Percentiles rank a stretch among this genome's conserved stretches.
phyloP scores from a whole-genome alignment of 2,888 invertebrate species.

The Heliothis peltigera region DNA sequence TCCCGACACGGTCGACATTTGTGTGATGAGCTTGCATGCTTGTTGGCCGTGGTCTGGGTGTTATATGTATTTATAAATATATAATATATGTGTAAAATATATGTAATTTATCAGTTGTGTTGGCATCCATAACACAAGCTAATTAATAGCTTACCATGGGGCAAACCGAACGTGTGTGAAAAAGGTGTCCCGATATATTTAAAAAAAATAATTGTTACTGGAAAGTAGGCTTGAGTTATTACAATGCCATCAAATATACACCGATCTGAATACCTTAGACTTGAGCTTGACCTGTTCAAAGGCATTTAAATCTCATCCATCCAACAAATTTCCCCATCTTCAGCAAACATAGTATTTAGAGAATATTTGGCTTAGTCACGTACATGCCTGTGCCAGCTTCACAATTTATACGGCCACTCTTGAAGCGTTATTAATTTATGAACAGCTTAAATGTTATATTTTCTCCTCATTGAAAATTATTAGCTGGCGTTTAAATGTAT shows the following conservation, averaged over 20 bases:
- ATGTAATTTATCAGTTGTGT: no score
- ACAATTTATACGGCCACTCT: slow-evolving; percentile 36
- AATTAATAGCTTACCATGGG: no score
- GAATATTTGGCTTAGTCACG: slow-evolving; percentile 47
- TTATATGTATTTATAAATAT: no score
- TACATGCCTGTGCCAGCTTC: slow-evolving; percentile 14
- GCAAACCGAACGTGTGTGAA: no score
- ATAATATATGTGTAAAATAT: no score
- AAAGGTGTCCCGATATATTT: no score
- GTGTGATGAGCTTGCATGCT: no score
- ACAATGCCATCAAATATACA: not conserved
- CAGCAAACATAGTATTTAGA: slow-evolving; percentile 36
- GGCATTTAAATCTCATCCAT: slow-evolving; percentile 19
- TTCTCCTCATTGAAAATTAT: slow-evolving; percentile 55
- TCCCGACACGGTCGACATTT: no score
- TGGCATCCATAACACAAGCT: no score
- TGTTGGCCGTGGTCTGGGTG: no score
- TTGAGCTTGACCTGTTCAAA: not conserved
- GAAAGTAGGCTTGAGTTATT: no score
- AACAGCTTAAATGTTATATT: slow-evolving; percentile 34
- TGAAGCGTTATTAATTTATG: slow-evolving; percentile 43
- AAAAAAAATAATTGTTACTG: no score
- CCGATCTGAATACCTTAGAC: not conserved
- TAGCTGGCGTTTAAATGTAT: slow-evolving; percentile 36
- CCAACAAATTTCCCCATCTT: slow-evolving; percentile 15